Evolutionary conservation across 2,113 vertebrate species (phyloP), one percentile per base, ranked within the genome.

Genomic region (Erpornis zantholeuca): DNA sequence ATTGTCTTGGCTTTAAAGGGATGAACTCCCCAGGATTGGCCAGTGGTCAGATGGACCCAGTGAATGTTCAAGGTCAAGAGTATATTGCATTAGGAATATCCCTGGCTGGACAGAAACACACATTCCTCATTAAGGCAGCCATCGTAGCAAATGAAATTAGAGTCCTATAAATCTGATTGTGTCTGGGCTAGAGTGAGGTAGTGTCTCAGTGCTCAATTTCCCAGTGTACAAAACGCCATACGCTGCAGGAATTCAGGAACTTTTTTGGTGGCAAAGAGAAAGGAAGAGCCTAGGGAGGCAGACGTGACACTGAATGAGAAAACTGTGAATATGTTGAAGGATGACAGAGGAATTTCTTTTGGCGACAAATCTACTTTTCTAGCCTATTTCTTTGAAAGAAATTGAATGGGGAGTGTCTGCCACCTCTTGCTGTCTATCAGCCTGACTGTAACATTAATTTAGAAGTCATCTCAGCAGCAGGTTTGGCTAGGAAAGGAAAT

Each of bases 71-170:
- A 96, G 98, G 98, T 97, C 85, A 94, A 94, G 97, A 92, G 97
- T 96, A 80, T 59, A 95, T 82, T 92, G 54, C 57, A 63, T 94
- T 96, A 96, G 92, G 49, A 93, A 84, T 23, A 93, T 95, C 89
- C 88, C 96, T 97, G 87, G 53, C 28, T 94, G 96, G 96, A 88
- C 89, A 95, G 95, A 97, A 90, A 97, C 98, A 98, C 96, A 94
- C 91, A 81, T 91, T 87, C 57, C 87, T 98, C 96, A 97, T 97
- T 97, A 98, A 90, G 94, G 90, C 88, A 86, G 92, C 82, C 92
- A 93, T 92, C 54, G 60, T 44, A 97, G 92, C 96, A 98, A 98
- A 98, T 96, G 90, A 97, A 98, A 98, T 98, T 98, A 98, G 90
- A 97, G 92, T 91, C 92, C 91, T 27, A 95, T 97, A 96, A 97